These are phyloP conservation scores for Agrotis exclamationis DNA, from an alignment of 2,888 invertebrate genomes.

Conservation along the genomic window DNA sequence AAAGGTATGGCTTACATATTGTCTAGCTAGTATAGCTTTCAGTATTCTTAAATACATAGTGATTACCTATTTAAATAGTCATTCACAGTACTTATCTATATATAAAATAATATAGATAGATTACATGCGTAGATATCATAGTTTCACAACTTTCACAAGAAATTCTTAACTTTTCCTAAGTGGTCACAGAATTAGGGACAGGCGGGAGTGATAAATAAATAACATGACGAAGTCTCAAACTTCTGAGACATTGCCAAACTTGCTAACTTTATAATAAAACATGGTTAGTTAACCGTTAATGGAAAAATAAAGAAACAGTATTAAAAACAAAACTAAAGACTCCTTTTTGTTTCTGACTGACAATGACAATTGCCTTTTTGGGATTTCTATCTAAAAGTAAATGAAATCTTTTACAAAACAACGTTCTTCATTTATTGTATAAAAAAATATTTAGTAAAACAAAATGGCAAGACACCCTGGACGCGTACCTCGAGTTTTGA, in stretches of 20 bases:
- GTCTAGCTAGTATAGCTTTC: background rate
- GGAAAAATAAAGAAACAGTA: background rate
- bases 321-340: background rate
- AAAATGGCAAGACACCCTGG: too few species aligned
- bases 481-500: too few species aligned
- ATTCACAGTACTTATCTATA: too few species aligned
- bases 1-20: too few species aligned
- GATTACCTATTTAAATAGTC: background rate
- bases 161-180: conserved; percentile 5
- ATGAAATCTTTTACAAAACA: background rate
- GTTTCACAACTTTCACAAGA: background rate
- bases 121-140: background rate
- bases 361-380: background rate
- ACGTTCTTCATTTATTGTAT: background rate
- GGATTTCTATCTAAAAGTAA: background rate
- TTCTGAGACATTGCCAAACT: background rate
- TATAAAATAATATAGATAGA: background rate
- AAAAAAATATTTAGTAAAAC: background rate
- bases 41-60: background rate
- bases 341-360: background rate
- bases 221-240: conserved; percentile 2
- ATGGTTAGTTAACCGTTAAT: conserved; percentile 2
- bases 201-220: conserved; percentile 32
- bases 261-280: background rate
- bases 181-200: background rate